phyloP scores from a whole-genome alignment of 1,140 invertebrate species.

The Leptinotarsa defecta region DNA sequence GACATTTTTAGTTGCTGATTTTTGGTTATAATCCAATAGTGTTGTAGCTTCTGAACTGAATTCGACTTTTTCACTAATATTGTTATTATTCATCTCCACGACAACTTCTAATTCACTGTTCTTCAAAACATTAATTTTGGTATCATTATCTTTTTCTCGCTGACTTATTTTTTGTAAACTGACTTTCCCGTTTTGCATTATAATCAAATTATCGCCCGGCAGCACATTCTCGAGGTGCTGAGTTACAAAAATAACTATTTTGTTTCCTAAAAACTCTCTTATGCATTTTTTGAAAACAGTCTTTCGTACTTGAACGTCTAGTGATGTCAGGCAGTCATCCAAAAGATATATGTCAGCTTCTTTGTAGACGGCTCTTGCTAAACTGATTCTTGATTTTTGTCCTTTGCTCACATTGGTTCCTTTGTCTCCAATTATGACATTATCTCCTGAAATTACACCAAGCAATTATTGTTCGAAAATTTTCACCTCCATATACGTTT shows the following conservation, averaged over 20 bases:
- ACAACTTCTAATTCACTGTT: constrained; percentile 16
- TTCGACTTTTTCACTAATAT: constrained; percentile 7
- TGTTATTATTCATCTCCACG: constrained; percentile 14
- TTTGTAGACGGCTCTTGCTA: constrained; percentile 82
- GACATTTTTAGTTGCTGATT: constrained; percentile 28
- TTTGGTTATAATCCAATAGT: not conserved
- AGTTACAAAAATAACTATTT: constrained; percentile 76
- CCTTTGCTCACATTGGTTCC: constrained; percentile 81
- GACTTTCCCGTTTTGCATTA: constrained; percentile 35
- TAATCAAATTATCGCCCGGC: constrained; percentile 37
- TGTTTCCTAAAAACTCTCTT: constrained; percentile 68
- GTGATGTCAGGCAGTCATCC: constrained; percentile 82
- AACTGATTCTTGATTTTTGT: constrained; percentile 87
- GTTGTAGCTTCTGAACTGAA: constrained; percentile 1
- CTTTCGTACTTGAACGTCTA: constrained; percentile 81
- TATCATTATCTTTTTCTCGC: constrained; percentile 22
- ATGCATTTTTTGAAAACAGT: constrained; percentile 79
- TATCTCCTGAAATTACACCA: constrained; percentile 79
- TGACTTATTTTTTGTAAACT: constrained; percentile 30
- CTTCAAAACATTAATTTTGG: constrained; percentile 12
- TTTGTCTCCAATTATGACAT: constrained; percentile 79
- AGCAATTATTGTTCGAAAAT: no score
- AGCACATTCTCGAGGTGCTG: constrained; percentile 63
- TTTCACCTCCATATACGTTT: no score
- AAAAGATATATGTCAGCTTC: constrained; percentile 79